phyloP scores from a whole-genome alignment of 64 coral and sea anemone genomes.

The Hydrozoanthus tunicans region DNA sequence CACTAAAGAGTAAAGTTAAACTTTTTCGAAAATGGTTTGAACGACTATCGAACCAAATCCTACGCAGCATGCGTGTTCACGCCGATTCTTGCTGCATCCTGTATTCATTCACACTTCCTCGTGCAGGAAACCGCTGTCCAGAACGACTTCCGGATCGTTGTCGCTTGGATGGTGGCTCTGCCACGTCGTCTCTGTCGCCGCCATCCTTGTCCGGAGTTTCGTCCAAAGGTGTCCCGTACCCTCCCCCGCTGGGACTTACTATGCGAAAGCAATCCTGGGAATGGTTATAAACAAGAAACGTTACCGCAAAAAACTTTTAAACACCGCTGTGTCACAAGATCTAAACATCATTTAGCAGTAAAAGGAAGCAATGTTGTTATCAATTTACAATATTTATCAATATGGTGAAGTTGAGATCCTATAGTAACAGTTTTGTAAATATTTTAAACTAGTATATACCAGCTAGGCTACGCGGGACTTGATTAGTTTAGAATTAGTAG shows the following conservation, averaged over 20 bases:
- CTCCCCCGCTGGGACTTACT: constrained; percentile 50
- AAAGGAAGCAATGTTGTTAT: too few species aligned
- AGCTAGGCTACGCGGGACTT: too few species aligned
- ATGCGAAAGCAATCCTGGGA: constrained; percentile 41
- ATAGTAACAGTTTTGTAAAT: too few species aligned
- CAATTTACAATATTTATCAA: too few species aligned
- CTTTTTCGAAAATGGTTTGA: too few species aligned
- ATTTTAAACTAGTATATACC: too few species aligned
- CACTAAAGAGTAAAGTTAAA: too few species aligned
- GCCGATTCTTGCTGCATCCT: constrained; percentile 51
- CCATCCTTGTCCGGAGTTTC: neutral
- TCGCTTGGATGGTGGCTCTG: constrained; percentile 51
- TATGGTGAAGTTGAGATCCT: too few species aligned
- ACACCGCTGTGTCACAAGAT: too few species aligned
- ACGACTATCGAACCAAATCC: neutral
- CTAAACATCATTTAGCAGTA: too few species aligned
- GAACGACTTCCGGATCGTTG: constrained; percentile 2
- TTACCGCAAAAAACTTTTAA: neutral
- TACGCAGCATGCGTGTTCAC: neutral
- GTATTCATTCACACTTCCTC: constrained; percentile 44
- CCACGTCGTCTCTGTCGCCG: neutral
- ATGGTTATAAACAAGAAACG: neutral
- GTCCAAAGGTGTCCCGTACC: constrained; percentile 21
- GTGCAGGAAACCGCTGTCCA: constrained; percentile 35
- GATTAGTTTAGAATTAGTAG: too few species aligned